phyloP scores from a whole-genome alignment of 2,113 vertebrate species.

The Toxotes jaculatrix region DNA sequence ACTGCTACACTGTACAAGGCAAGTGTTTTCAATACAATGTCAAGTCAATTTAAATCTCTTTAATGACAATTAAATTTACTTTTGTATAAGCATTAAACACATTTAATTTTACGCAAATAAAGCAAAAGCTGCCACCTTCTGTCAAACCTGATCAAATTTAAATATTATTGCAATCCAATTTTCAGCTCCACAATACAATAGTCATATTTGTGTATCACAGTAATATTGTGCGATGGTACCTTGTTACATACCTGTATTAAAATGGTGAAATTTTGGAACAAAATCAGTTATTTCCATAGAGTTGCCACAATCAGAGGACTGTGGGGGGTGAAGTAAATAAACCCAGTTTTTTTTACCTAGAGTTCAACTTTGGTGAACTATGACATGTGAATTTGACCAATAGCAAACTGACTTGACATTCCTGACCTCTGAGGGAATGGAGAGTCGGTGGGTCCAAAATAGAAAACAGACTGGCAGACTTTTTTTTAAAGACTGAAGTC shows the following conservation, averaged over 20 bases:
- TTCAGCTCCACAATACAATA: neutral
- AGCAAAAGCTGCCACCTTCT: neutral
- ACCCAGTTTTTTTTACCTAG: neutral
- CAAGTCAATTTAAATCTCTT: neutral
- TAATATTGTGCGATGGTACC: neutral
- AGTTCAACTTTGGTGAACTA: neutral
- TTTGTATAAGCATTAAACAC: neutral
- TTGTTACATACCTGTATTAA: neutral
- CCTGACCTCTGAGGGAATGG: neutral
- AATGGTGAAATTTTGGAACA: neutral
- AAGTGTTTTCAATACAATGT: neutral
- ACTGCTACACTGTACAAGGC: conserved; percentile 36
- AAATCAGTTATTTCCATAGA: neutral
- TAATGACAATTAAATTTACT: neutral
- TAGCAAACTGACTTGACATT: neutral
- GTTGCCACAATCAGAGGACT: neutral
- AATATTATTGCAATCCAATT: neutral
- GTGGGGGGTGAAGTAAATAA: neutral
- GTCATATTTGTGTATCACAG: neutral
- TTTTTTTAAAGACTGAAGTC: neutral
- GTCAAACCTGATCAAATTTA: neutral
- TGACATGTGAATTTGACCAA: neutral
- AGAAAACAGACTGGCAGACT: too few species aligned
- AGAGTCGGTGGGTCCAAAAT: neutral
- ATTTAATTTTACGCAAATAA: neutral